These are phyloP conservation scores for Pseudolycoriella hygida DNA, from an alignment of 2,888 invertebrate genomes.

Conservation along the genomic window DNA sequence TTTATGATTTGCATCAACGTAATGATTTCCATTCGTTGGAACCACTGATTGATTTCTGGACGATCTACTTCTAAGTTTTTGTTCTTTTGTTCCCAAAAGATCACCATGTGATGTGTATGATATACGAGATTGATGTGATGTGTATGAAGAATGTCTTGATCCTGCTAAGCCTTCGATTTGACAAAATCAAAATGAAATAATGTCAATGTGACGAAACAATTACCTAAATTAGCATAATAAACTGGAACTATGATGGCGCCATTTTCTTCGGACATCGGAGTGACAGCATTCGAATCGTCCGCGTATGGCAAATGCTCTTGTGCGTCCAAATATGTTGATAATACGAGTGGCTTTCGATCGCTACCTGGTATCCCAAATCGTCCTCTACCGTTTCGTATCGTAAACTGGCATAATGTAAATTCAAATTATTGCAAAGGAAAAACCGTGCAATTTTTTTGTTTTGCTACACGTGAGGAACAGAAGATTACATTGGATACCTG, in stretches of 20 bases:
- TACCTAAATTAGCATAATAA: conserved; percentile 72
- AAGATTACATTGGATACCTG: too few relatives aligned
- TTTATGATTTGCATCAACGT: conserved; percentile 44
- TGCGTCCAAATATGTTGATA: conserved; percentile 86
- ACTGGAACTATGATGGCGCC: conserved; percentile 86
- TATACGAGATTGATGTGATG: conserved; percentile 82
- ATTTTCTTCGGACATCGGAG: conserved; percentile 95
- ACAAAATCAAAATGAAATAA: neutral
- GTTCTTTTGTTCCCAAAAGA: conserved; percentile 75
- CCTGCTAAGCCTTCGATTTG: conserved; percentile 30
- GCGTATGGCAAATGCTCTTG: conserved; percentile 93
- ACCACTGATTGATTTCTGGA: conserved; percentile 43
- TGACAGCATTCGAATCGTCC: conserved; percentile 93
- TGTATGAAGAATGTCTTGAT: conserved; percentile 87
- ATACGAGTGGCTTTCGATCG: conserved; percentile 83
- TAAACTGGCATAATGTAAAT: conserved; percentile 38
- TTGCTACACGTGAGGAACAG: too few relatives aligned
- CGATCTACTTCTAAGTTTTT: conserved; percentile 58
- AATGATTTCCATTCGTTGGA: conserved; percentile 26
- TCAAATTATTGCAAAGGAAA: neutral
- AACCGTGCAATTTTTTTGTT: too few relatives aligned
- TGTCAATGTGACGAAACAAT: conserved; percentile 11
- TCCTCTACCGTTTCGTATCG: conserved; percentile 66
- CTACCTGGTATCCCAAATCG: conserved; percentile 62
- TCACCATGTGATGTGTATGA: conserved; percentile 92